Conservation (phyloP, 2,888 invertebrate species). For the Tetragnatha montana region DNA sequence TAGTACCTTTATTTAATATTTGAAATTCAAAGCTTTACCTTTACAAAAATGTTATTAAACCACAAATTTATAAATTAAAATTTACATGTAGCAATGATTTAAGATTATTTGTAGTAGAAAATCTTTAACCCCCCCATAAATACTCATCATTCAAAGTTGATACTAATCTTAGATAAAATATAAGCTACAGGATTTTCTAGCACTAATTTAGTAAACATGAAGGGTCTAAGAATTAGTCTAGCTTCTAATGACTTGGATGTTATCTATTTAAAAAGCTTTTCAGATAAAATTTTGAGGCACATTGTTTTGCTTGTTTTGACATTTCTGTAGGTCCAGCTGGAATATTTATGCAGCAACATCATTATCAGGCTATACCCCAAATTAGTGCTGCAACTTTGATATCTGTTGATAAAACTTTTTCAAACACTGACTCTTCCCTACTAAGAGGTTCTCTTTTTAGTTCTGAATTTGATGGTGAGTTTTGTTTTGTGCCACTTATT, state of each 20-base stretch:
- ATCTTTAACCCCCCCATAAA: too few species aligned
- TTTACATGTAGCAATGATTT: too few species aligned
- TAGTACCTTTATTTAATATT: too few species aligned
- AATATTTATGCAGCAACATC: conserved; percentile 93
- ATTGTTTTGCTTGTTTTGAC: conserved; percentile 10
- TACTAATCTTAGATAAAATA: too few species aligned
- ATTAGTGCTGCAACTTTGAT: conserved; percentile 72
- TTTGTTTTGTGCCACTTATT: conserved; percentile 6
- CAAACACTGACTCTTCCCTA: conserved; percentile 42
- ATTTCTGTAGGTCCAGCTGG: conserved; percentile 79
- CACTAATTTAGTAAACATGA: neutral
- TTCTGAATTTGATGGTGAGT: conserved; percentile 66
- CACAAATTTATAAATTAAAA: too few species aligned
- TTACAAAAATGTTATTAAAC: too few species aligned
- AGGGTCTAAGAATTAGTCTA: neutral
- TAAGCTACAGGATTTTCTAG: too few species aligned
- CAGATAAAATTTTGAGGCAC: neutral
- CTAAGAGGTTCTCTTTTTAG: conserved; percentile 59
- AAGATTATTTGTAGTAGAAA: too few species aligned
- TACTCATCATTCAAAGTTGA: too few species aligned
- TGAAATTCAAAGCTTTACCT: too few species aligned
- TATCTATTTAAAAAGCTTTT: neutral
- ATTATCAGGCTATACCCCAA: conserved; percentile 73
- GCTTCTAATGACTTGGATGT: neutral
- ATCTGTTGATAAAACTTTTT: conserved; percentile 57